phyloP scores from a whole-genome alignment of 2,797 vertebrate species.

The Mycteria americana region DNA sequence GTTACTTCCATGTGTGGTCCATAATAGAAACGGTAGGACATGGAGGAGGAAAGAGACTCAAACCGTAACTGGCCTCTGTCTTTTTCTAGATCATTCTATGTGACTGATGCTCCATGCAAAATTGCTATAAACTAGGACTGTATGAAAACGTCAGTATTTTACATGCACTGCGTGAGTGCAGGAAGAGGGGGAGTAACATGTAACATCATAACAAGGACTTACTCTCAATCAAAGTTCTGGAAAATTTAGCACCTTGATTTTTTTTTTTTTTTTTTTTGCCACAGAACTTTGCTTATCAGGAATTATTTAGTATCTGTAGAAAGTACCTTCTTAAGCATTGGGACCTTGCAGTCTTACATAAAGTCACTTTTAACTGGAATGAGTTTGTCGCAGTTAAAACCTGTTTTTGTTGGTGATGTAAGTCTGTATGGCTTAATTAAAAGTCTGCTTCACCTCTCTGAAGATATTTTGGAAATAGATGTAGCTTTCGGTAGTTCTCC shows the following conservation, averaged over 20 bases:
- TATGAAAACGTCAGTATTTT: neutral
- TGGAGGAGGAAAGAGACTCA: neutral
- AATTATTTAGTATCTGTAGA: neutral
- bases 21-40: neutral
- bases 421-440: neutral
- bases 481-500: neutral
- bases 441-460: neutral
- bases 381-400: neutral
- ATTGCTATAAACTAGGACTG: neutral
- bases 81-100: neutral
- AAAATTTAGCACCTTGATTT: neutral
- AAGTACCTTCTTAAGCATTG: neutral
- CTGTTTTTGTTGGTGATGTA: neutral
- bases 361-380: neutral
- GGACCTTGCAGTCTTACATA: neutral
- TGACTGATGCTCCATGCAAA: neutral
- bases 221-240: neutral
- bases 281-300: neutral
- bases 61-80: neutral
- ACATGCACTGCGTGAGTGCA: rapidly evolving
- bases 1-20: neutral
- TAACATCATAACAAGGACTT: neutral
- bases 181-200: rapidly evolving
- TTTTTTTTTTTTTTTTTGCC: no score
- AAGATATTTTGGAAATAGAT: neutral